Percentiles rank a stretch among this genome's conserved stretches.
Conservation (phyloP, 2,888 invertebrate species). For the Plebejus anna region DNA sequence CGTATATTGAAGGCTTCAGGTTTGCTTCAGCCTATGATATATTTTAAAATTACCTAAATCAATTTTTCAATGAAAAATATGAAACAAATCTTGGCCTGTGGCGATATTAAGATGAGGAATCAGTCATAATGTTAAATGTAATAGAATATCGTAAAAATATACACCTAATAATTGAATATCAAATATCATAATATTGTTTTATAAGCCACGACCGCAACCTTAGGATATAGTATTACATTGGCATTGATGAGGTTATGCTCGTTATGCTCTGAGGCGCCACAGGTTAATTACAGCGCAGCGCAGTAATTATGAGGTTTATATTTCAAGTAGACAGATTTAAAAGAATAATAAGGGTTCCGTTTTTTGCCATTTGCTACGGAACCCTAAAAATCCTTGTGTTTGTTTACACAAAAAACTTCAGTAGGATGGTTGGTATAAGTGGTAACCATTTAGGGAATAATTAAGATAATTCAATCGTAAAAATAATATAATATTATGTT, state of each 20-base stretch:
- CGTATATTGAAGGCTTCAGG: too few relatives aligned
- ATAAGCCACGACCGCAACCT: constrained; percentile 6
- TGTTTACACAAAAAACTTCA: too few relatives aligned
- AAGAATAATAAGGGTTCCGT: too few relatives aligned
- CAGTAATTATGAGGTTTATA: background rate
- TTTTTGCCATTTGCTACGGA: too few relatives aligned
- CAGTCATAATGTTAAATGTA: background rate
- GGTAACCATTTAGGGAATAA: too few relatives aligned
- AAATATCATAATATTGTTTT: background rate
- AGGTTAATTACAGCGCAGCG: background rate
- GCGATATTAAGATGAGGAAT: background rate
- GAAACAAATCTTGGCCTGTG: background rate
- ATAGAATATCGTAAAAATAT: background rate
- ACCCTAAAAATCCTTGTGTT: too few relatives aligned
- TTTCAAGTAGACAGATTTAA: too few relatives aligned
- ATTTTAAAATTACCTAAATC: too few relatives aligned
- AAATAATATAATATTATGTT: too few relatives aligned
- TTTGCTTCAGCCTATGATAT: too few relatives aligned
- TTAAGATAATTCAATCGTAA: too few relatives aligned
- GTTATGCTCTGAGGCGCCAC: background rate
- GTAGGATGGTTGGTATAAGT: too few relatives aligned
- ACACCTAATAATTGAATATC: background rate
- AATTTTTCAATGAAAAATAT: background rate
- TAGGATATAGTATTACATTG: background rate
- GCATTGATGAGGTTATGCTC: background rate